Evolutionary conservation across 2,113 vertebrate species (phyloP), one percentile per base, ranked within the genome.

Genomic region (Rhinogobius similis): DNA sequence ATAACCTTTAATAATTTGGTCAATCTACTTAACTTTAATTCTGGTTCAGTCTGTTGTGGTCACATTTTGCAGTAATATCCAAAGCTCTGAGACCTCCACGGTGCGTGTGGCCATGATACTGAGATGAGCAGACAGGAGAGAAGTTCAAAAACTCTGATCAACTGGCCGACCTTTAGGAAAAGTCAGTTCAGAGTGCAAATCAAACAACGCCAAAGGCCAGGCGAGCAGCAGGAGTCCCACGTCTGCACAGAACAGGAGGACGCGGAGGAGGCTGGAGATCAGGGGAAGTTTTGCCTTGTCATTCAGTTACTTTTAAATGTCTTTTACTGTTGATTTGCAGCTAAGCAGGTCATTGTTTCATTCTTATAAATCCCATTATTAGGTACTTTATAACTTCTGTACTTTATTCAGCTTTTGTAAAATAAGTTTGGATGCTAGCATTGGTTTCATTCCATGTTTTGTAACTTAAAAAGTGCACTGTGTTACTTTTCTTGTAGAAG

Each of bases 151-250:
- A 61, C 58, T 61, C 29, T 11, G 18, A 61, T 32, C 58, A 61
- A 61, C 58, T 36, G 58, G 10, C 20, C 27, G 20, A 61, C 58
- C 58, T 61, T 61, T 61, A 61, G 58, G 58, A 61, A 61, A 61
- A 61, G 58, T 61, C 58, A 61, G 58, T 61, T 61, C 58, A 61
- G 58, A 20, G 58, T 38, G 58, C 58, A 36, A 61, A 61, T 61
- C 58, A 61, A 61, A 61, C 29, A 61, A 21, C 3, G 27, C 29
- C 29, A 61, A 61, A 61, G 58, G 58, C 29, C 58, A 61, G 20
- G 27, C 6, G 58, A 11, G 20, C 58, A 11, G 58, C 58, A 13
- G 27, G 58, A 61, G 18, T 38, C 29, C 58, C 38, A 4, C 1
- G 27, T 61, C 27, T n/a, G 20, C 18, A 18, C 18, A 16, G 29